Evolutionary conservation across 2,797 vertebrate genomes (phyloP), one percentile per base, ranked within the genome.

Genomic region (Mormyrops boulengeri): DNA sequence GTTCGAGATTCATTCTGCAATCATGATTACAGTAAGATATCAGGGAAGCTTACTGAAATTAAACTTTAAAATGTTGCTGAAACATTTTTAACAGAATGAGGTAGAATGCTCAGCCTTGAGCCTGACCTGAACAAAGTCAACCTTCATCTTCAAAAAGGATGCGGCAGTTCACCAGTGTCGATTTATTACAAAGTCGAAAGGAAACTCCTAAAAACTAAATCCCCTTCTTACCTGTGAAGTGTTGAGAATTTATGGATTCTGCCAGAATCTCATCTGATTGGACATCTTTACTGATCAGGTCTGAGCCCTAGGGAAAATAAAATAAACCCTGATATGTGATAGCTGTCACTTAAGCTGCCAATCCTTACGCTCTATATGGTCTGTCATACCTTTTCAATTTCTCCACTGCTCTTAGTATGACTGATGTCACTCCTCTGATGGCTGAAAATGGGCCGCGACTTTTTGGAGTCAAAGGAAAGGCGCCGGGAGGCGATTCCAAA

Each of bases 231-330:
- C 98, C 97, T 92, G 97, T 96, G 88, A 99, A 99, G 92, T 96
- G 97, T 26, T 98, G 95, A 9, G 96, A 94, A 85, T 96, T 95
- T 90, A 97, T 96, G 0, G 96, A 94, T 84, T 97, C 97, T 0
- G 96, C 93, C n/a, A 99, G 93, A 90, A 96, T 97, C 91, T 98
- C 97, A 38, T 98, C 97, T 0, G 97, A 96, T 0, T 97, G 96
- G 88, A 95, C 91, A 85, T 97, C 96, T 90, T 94, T 97, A 88
- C 95, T 94, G 55, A 94, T 94, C 89, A 96, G 92, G 0, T 97
- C 96, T 0, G 95, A 94, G 91, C 93, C 96, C 94, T 97, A 80
- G 44, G 57, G 90, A 91, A 62, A 92, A 55, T 88, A 91, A 62
- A 92, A 55, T 88, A 89, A 17, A 88, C 53, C 50, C 52, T 87